Evolutionary conservation across 2,797 vertebrate species (phyloP).

Genomic region (Pseudomugil tenellus): DNA sequence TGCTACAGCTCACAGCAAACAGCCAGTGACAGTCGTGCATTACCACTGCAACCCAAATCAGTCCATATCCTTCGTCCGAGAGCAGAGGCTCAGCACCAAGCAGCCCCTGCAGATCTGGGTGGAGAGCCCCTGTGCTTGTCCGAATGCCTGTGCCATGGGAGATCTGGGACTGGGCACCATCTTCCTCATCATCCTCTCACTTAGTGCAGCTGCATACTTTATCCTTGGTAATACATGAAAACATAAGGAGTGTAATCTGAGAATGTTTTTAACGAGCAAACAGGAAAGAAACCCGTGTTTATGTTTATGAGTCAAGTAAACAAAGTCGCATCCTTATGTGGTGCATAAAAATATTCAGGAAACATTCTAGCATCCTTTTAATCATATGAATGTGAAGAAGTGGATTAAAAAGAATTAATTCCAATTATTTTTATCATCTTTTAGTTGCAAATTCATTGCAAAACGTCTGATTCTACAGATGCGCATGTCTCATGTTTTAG

Average conservation of each 20-base stretch:
- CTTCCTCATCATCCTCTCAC: constrained; percentile 80
- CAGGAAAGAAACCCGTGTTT: no score
- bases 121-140: constrained; percentile 82
- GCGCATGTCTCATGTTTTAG: neutral
- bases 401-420: neutral
- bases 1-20: constrained; percentile 34
- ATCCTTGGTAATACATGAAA: constrained; percentile 68
- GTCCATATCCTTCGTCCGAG: constrained; percentile 55
- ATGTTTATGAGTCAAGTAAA: no score
- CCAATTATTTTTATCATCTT: neutral
- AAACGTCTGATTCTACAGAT: neutral
- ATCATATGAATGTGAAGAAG: neutral
- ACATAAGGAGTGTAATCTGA: neutral
- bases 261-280: neutral
- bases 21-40: constrained; percentile 72
- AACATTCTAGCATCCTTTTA: neutral
- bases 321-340: neutral
- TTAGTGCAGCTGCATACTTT: constrained; percentile 78
- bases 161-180: constrained; percentile 80
- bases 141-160: constrained; percentile 76
- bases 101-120: constrained; percentile 77
- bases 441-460: neutral
- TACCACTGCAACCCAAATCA: constrained; percentile 77
- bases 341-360: neutral
- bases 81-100: constrained; percentile 35